Evolutionary conservation across 1,140 invertebrate species (phyloP), one percentile per base, ranked within the genome.

Genomic region (Calycopis cecrops): DNA sequence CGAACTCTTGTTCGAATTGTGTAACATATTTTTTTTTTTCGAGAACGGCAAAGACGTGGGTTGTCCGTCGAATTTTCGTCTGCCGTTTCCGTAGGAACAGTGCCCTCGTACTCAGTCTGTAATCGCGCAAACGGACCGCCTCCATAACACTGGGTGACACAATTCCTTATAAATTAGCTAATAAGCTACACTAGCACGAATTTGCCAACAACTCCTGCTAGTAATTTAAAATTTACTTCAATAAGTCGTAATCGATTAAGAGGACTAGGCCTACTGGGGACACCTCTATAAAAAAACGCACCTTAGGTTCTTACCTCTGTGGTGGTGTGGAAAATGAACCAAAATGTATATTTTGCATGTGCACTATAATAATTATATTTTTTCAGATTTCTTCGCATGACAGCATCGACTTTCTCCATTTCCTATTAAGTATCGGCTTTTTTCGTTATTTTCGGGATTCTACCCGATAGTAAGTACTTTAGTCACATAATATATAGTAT

Each of bases 251-350:
- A 44, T 51, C 28, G 28, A 21, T 34, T 35, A 47, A 81, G 82
- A 85, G 82, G 82, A 85, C 34, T 85, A 85, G 76, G 82, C 82
- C 82, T 85, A 74, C 48, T 63, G 82, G 82, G 82, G 82, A 85
- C 42, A 85, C 82, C 82, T 85, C 82, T 83, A 68, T 78, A 85
- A 85, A 83, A 85, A 85, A 85, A 85, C 82, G 82, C 82, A 74
- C 78, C 76, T 65, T n/a, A 44, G 74, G 80, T 80, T 85, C 78
- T 80, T 85, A 85, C 82, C 82, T 79, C 82, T 58, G 9, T 57
- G 82, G 82, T 85, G 78, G 79, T 85, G 82, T 80, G 82, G 82
- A 85, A 85, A 85, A 54, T 66, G 79, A 76, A 69, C 79, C 69
- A 54, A 28, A 28, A 28, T 28, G 21, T 28, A 49, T 49, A 34